Conservation (phyloP, 2,888 invertebrate genomes). For the Dolichomitus sp. region DNA sequence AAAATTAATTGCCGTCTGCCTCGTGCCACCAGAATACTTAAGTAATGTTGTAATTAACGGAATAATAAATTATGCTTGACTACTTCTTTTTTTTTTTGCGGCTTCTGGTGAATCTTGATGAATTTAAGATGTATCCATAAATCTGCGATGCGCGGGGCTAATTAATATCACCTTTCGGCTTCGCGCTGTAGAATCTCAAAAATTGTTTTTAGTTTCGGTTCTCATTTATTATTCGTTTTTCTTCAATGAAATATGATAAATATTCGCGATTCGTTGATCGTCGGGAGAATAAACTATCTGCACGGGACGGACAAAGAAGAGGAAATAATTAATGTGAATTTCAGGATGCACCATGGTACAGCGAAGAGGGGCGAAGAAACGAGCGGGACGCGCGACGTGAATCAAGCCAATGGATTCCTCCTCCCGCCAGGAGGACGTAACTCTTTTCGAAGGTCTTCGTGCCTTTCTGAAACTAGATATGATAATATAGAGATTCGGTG, state of each 20-base stretch:
- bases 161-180: slow-evolving; percentile 53
- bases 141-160: slow-evolving; percentile 50
- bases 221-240: slow-evolving; percentile 13
- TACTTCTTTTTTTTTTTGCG: slow-evolving; percentile 73
- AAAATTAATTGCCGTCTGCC: slow-evolving; percentile 5
- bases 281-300: slow-evolving; percentile 49
- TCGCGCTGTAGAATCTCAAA: slow-evolving; percentile 14
- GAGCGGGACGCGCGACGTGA: slow-evolving; percentile 52
- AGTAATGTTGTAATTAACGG: slow-evolving; percentile 3
- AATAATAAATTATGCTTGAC: slow-evolving; percentile 56
- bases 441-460: slow-evolving; percentile 61
- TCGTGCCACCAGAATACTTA: background rate
- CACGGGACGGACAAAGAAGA: slow-evolving; percentile 34
- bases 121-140: slow-evolving; percentile 62
- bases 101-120: slow-evolving; percentile 72
- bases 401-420: slow-evolving; percentile 58
- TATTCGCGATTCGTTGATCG: slow-evolving; percentile 49
- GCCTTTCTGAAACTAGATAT: slow-evolving; percentile 66
- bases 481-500: slow-evolving; percentile 66
- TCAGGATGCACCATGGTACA: slow-evolving; percentile 46
- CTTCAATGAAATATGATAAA: slow-evolving; percentile 36
- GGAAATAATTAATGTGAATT: slow-evolving; percentile 49
- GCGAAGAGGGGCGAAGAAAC: slow-evolving; percentile 32
- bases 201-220: slow-evolving; percentile 1
- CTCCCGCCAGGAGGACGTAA: slow-evolving; percentile 35